These are phyloP conservation scores for Ips typographus DNA, from an alignment of 1,140 invertebrate genomes.

Conservation along the genomic window DNA sequence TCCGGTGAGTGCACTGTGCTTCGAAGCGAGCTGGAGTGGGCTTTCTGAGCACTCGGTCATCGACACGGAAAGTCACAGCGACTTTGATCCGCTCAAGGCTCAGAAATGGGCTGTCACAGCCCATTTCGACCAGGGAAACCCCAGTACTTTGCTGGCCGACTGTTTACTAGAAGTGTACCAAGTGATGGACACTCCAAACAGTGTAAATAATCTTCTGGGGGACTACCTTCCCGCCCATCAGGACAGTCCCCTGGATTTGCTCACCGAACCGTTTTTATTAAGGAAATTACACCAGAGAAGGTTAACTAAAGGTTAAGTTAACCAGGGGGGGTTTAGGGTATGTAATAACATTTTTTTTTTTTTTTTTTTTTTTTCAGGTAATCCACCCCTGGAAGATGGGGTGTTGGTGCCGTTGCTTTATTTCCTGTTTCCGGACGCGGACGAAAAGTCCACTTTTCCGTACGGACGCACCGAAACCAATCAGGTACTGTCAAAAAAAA, in stretches of 20 bases:
- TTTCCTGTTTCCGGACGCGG: constrained; percentile 88
- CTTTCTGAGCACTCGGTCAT: constrained; percentile 84
- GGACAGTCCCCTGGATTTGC: no score
- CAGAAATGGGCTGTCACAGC: constrained; percentile 73
- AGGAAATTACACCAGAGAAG: no score
- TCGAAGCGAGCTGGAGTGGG: constrained; percentile 86
- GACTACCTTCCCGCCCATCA: no score
- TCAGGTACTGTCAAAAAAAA: constrained; percentile 36
- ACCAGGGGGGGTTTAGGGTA: no score
- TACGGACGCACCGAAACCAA: constrained; percentile 42
- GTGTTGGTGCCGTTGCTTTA: constrained; percentile 76
- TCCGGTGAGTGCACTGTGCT: constrained; percentile 73
- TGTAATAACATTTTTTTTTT: no score
- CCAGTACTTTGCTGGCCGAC: constrained; percentile 67
- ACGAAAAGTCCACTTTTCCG: constrained; percentile 57
- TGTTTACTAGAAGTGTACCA: constrained; percentile 47
- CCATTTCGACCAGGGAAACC: constrained; percentile 58
- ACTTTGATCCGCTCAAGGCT: constrained; percentile 84
- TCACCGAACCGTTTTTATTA: no score
- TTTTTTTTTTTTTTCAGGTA: no score
- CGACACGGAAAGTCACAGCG: constrained; percentile 83
- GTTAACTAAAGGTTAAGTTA: no score
- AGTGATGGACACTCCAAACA: no score
- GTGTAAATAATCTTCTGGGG: no score
- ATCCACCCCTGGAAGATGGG: constrained; percentile 75